phyloP scores from a whole-genome alignment of 2,113 vertebrate species.

The Chiloscyllium plagiosum region DNA sequence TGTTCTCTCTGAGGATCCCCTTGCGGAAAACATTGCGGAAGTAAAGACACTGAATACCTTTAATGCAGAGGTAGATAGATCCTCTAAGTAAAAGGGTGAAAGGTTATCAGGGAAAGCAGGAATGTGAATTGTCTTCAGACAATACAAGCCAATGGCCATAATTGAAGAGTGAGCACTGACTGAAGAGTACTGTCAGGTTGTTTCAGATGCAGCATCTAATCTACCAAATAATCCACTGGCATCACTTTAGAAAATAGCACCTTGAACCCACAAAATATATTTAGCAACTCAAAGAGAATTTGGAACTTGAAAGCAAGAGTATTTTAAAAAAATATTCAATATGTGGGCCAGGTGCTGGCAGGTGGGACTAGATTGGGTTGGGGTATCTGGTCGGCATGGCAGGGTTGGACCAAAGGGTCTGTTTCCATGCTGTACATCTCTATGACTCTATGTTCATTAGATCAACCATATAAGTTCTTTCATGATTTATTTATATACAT shows the following conservation, averaged over 20 bases:
- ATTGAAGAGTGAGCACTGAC: background rate
- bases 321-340: background rate
- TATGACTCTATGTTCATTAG: background rate
- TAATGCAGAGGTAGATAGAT: no score
- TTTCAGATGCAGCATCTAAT: background rate
- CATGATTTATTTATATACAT: no score
- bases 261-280: background rate
- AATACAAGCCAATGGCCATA: background rate
- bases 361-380: no score
- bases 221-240: background rate
- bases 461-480: background rate
- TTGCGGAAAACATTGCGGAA: no score
- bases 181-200: background rate
- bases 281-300: background rate
- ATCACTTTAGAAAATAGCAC: background rate
- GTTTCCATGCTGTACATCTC: no score
- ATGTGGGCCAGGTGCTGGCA: no score
- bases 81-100: no score
- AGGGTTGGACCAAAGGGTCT: no score
- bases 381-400: no score
- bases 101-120: background rate
- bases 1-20: no score
- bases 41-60: no score
- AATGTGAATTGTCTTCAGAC: background rate
- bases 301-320: background rate